These are phyloP conservation scores for Drosophila pandora DNA, from an alignment of 1,140 invertebrate species.

Conservation along the genomic window DNA sequence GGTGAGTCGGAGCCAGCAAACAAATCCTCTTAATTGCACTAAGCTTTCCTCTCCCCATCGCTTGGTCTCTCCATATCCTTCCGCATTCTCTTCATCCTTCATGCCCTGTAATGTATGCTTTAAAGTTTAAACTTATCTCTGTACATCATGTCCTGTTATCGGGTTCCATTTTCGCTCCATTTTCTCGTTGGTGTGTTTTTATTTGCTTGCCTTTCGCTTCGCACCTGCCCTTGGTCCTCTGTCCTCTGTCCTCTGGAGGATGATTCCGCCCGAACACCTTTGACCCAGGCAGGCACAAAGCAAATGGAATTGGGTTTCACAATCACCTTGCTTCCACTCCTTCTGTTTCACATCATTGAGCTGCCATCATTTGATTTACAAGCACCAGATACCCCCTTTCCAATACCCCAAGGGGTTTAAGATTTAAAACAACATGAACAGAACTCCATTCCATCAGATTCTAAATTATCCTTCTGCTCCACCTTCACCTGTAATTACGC, in stretches of 20 bases:
- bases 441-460: no score
- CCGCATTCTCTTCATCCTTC: background rate
- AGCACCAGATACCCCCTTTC: constrained; percentile 11
- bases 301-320: constrained; percentile 58
- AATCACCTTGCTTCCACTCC: constrained; percentile 7
- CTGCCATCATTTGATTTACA: constrained; percentile 41
- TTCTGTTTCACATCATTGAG: constrained; percentile 32
- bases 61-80: constrained; percentile 11
- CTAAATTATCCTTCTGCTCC: no score
- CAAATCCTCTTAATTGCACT: constrained; percentile 45
- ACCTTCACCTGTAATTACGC: no score
- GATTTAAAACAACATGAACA: background rate
- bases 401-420: constrained; percentile 15
- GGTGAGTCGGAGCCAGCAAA: constrained; percentile 65
- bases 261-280: constrained; percentile 56
- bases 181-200: constrained; percentile 27
- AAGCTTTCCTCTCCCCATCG: constrained; percentile 25
- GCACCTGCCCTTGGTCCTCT: constrained; percentile 11
- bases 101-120: constrained; percentile 16
- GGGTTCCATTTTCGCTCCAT: constrained; percentile 8
- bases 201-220: constrained; percentile 48
- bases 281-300: constrained; percentile 28
- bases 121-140: background rate
- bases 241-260: constrained; percentile 13
- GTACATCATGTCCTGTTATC: constrained; percentile 13